Evolutionary conservation across 2,888 invertebrate genomes (phyloP).

Genomic region (Prosapia bicincta): DNA sequence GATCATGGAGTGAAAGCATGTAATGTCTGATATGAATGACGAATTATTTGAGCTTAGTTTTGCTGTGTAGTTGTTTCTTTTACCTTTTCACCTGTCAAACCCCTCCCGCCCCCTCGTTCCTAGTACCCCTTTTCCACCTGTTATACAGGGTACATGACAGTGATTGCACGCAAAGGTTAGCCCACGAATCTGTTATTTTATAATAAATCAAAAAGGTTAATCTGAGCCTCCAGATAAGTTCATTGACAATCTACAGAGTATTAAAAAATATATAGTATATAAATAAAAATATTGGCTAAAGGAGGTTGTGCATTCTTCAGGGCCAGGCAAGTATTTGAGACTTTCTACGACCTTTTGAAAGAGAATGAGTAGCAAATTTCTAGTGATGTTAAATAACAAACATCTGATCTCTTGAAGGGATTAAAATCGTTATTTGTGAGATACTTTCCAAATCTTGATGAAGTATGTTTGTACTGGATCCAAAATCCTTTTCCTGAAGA

Average conservation of each 20-base stretch:
- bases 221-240: too few relatives aligned
- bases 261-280: background rate
- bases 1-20: too few relatives aligned
- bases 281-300: background rate
- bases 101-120: too few relatives aligned
- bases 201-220: too few relatives aligned
- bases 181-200: background rate
- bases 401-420: too few relatives aligned
- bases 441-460: background rate
- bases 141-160: background rate
- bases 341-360: background rate
- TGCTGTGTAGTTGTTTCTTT: background rate
- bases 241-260: too few relatives aligned
- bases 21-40: too few relatives aligned
- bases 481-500: too few relatives aligned
- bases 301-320: too few relatives aligned
- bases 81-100: too few relatives aligned
- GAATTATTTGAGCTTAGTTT: background rate
- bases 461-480: background rate
- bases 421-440: too few relatives aligned
- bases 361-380: background rate
- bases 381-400: background rate
- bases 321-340: background rate
- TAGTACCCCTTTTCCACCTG: background rate
- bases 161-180: background rate